Evolutionary conservation across 2,797 vertebrate species (phyloP), one percentile per base, ranked within the genome.

Genomic region (Odontamblyopus rebecca): DNA sequence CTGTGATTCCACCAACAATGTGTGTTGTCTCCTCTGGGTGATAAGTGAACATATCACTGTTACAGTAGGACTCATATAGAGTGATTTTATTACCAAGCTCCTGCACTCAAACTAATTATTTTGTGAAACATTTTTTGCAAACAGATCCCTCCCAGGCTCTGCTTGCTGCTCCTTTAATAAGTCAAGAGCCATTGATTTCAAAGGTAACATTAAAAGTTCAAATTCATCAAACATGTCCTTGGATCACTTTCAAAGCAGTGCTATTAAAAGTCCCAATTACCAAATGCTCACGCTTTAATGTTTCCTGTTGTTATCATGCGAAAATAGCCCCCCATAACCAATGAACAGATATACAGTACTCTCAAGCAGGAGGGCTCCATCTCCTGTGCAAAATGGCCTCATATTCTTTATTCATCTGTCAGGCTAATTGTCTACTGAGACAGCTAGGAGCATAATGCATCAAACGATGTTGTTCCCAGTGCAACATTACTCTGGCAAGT

Each of bases 371-470:
- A 78, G 85, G 82, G 77, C 83, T 92, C 75, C 80, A 67, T 90
- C 86, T 88, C 87, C 82, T 72, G 78, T 62, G 27, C 78, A 79
- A 88, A 89, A 87, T 85, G 72, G 82, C 86, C 86, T 91, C 76
- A 70, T 87, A 89, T 91, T 90, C 67, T 87, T 87, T 88, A 84
- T 89, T 89, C 78, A 85, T 89, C 78, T 80, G 86, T 89, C 86
- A 88, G 78, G 75, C 82, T 92, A 92, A 92, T 91, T 89, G 84
- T 88, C 79, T 77, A 81, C 75, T 53, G 73, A 86, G 86, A 86
- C 87, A 86, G 88, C 78, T 82, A 73, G 82, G 64, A 86, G 79
- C 85, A 75, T 76, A 86, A 90, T 85, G 83, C 72, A 88, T 91
- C 85, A 85, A 81, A 81, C 80, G 66, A 69, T 80, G 82, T 82